Percentiles rank a stretch among this genome's conserved stretches.
Evolutionary conservation across 2,888 invertebrate genomes (phyloP).

Genomic region (Sisyra terminalis): DNA sequence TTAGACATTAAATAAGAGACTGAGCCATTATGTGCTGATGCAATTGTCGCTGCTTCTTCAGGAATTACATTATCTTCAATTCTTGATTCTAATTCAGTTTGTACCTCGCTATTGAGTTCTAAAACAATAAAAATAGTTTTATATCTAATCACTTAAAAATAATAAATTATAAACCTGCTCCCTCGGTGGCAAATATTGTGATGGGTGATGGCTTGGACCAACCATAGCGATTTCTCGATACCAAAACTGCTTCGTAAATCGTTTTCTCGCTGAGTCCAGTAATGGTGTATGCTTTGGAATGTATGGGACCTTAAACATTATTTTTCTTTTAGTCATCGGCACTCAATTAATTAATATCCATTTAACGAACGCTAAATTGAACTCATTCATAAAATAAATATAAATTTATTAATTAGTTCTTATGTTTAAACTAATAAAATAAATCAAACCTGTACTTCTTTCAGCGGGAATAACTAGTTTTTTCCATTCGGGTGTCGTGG

Average conservation of each 20-base stretch:
- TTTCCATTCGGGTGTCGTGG: conserved; percentile 40
- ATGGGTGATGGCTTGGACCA: conserved; percentile 66
- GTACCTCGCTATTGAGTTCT: conserved; percentile 6
- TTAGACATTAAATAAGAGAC: too few relatives aligned
- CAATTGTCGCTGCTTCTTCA: conserved; percentile 6
- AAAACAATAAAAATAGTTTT: not conserved
- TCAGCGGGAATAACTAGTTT: conserved; percentile 55
- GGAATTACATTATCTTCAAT: conserved; percentile 8
- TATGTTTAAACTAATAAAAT: not conserved
- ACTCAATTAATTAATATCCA: too few relatives aligned
- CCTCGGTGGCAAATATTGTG: conserved; percentile 59
- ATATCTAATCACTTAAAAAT: not conserved
- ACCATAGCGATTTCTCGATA: conserved; percentile 72
- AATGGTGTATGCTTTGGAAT: conserved; percentile 58
- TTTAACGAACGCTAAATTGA: not conserved
- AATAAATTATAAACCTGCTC: conserved; percentile 37
- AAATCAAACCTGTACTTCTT: conserved; percentile 24
- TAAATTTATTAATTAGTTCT: too few relatives aligned
- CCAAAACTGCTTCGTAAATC: conserved; percentile 60
- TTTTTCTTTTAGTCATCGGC: too few relatives aligned
- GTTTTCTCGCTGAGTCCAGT: conserved; percentile 55
- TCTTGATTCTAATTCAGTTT: conserved; percentile 7
- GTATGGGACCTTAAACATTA: conserved; percentile 43
- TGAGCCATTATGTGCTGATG: not conserved
- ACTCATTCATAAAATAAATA: not conserved